Base-by-base conservation (phyloP, 1,140 invertebrate species). In the Solenopsis fugax region DNA sequence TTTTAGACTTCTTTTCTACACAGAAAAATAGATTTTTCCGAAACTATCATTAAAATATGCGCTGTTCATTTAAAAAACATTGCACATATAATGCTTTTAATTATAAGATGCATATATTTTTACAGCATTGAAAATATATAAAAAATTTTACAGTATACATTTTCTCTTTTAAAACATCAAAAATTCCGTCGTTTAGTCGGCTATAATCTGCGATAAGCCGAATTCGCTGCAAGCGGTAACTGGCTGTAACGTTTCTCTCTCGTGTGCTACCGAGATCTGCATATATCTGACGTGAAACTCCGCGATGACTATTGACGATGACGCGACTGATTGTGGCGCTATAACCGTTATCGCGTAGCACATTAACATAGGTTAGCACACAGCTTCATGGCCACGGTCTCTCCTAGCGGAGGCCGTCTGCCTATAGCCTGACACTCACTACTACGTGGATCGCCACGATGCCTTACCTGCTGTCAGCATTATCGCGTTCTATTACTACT, bases 381-480 rank as follows among this genome's bases (percentile, higher is more conserved):
- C 24, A 77, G 60, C n/a, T 62, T 24, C 62, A 76, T 69, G 29
- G 4, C 10, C 16, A 24, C 21, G 48, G 60, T 73, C 24, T 54
- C 29, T 52, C 34, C 21, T 56, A 34, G 45, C 34, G 12, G 6
- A 12, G 45, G n/a, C n/a, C 48, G 82, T 56, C 60, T 18, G 73
- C 50, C 48, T 75, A 29, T 16, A 78, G 81, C 34, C 18, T 78
- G 82, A 78, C 73, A 85, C 45, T 78, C 60, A 75, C 78, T 76
- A 67, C 71, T 67, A 48, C 45, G 65, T 52, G 37, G 37, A 81
- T 81, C 41, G 34, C 65, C 12, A 34, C 52, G 80, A 75, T 73
- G 80, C 80, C 80, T 84, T 84, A 84, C 80, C 54, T 48, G 69
- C 69, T 75, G 80, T 84, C 80, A 84, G 71, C 41, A 84, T 84